phyloP scores from a whole-genome alignment of 2,797 vertebrate genomes.

The Semaprochilodus insignis region DNA sequence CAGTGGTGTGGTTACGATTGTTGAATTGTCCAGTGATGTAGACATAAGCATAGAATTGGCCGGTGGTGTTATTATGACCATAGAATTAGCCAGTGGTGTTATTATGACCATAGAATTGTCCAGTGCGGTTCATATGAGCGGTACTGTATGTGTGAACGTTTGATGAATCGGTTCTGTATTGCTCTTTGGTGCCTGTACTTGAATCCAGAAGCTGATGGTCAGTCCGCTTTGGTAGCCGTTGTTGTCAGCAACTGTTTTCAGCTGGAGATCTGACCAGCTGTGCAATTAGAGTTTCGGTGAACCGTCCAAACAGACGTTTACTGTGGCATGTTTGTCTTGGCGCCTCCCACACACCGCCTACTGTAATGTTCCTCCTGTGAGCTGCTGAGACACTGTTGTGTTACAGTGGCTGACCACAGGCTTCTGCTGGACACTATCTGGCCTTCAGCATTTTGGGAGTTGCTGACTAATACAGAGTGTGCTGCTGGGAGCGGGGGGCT shows the following conservation, averaged over 20 bases:
- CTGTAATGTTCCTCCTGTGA: not conserved
- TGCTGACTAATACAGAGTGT: not conserved
- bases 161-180: no score
- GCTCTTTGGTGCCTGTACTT: no score
- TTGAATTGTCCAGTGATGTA: not conserved
- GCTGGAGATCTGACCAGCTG: constrained; percentile 21
- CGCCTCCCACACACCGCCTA: not conserved
- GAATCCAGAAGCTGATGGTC: no score
- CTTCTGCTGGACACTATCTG: no score
- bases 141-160: no score
- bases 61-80: not conserved
- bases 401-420: no score
- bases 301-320: constrained; percentile 35
- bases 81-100: no score
- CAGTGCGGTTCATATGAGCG: no score
- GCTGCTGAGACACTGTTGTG: not conserved
- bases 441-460: no score
- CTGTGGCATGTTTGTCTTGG: constrained; percentile 1
- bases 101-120: no score
- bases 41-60: not conserved
- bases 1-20: not conserved
- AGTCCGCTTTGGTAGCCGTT: no score
- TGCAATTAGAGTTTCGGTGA: constrained; percentile 29
- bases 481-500: not conserved
- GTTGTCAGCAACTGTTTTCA: not conserved